These are phyloP conservation scores for Brachyrhaphis roseni DNA, from an alignment of 2,797 vertebrate species.

Conservation along the genomic window DNA sequence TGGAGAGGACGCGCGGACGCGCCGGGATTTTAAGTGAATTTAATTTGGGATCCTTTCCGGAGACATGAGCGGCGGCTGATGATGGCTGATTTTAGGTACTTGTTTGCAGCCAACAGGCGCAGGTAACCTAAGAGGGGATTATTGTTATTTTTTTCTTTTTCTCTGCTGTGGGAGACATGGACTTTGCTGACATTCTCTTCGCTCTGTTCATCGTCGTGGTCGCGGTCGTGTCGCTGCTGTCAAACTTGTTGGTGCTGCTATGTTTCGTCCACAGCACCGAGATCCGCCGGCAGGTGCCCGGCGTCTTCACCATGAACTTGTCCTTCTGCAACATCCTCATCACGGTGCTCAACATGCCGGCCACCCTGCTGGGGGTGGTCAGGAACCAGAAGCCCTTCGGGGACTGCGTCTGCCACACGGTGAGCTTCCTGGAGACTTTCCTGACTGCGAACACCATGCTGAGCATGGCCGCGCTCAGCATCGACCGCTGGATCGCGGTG, in stretches of 20 bases:
- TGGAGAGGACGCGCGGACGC: conserved; percentile 53
- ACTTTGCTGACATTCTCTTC: conserved; percentile 84
- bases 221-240: conserved; percentile 83
- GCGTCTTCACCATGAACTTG: conserved; percentile 87
- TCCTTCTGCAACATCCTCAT: conserved; percentile 89
- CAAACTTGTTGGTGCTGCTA: conserved; percentile 87
- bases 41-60: conserved; percentile 17
- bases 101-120: conserved; percentile 38
- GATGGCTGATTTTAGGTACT: conserved; percentile 56
- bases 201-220: conserved; percentile 84
- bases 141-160: conserved; percentile 27
- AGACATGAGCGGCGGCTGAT: conserved; percentile 38
- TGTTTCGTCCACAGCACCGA: conserved; percentile 86
- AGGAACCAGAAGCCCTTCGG: conserved; percentile 83
- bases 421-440: conserved; percentile 88
- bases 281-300: conserved; percentile 87
- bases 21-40: conserved; percentile 47
- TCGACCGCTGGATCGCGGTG: conserved; percentile 88
- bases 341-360: conserved; percentile 85
- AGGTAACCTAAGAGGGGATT: conserved; percentile 33
- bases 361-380: conserved; percentile 82
- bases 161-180: conserved; percentile 84
- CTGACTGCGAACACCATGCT: conserved; percentile 86
- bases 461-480: conserved; percentile 87
- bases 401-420: conserved; percentile 81